Conservation (phyloP, 2,888 invertebrate genomes). For the Melitaea athalia region DNA sequence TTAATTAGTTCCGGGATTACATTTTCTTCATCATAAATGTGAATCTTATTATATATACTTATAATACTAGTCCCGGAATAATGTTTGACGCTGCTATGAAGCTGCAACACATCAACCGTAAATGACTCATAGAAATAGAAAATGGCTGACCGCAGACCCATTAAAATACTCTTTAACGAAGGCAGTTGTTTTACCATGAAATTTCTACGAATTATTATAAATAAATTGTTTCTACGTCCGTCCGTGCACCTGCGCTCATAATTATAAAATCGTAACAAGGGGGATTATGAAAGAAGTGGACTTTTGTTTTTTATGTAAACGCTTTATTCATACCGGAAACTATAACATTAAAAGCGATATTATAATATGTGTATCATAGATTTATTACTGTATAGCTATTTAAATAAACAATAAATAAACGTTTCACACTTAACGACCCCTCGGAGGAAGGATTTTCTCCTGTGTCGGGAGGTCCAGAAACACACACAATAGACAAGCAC, state of each 20-base stretch:
- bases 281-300: not conserved
- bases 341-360: not conserved
- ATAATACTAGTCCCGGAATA: no score
- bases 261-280: not conserved
- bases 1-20: no score
- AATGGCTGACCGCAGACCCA: no score
- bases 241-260: conserved; percentile 7
- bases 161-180: not conserved
- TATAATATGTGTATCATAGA: not conserved
- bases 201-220: conserved; percentile 1
- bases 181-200: conserved; percentile 1
- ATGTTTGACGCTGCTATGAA: no score
- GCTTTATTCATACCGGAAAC: conserved; percentile 3
- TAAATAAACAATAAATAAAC: not conserved
- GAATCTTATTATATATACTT: no score
- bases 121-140: no score
- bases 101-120: no score
- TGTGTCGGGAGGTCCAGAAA: no score
- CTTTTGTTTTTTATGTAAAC: not conserved
- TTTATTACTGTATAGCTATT: not conserved
- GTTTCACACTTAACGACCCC: no score
- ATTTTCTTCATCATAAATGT: no score
- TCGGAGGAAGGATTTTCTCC: no score
- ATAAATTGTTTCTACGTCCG: not conserved
- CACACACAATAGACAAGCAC: no score